A percentile compares a stretch with the other conserved stretches of the same genome.
phyloP scores from a whole-genome alignment of 2,888 invertebrate species.

The Idaea biselata region DNA sequence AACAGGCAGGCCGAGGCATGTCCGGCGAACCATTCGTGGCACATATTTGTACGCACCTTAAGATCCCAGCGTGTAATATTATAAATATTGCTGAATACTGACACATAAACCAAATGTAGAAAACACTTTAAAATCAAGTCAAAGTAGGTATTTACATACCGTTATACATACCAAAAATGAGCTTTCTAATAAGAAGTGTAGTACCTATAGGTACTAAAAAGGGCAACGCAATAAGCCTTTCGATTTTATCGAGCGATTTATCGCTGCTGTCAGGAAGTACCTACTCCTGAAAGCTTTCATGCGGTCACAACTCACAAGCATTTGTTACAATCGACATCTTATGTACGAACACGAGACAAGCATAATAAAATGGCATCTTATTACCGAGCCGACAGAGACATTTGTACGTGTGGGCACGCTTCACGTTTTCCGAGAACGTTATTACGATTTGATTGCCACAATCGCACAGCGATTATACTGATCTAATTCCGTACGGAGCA shows the following conservation, averaged over 20 bases:
- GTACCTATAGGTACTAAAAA: background rate
- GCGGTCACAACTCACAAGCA: background rate
- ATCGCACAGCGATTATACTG: background rate
- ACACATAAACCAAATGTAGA: too few species aligned
- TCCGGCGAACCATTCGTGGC: too few species aligned
- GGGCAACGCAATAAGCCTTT: background rate
- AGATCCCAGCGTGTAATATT: too few species aligned
- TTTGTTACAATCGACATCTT: constrained; percentile 1
- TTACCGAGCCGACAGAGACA: background rate
- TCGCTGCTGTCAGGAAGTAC: background rate
- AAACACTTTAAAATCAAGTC: too few species aligned
- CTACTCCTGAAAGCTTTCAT: background rate
- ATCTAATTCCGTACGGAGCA: background rate
- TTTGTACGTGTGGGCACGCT: background rate
- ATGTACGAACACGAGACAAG: background rate
- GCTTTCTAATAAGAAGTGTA: too few species aligned
- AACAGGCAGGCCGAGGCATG: too few species aligned
- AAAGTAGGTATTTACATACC: too few species aligned
- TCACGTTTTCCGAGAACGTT: background rate
- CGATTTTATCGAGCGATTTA: constrained; percentile 1
- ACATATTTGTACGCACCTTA: too few species aligned
- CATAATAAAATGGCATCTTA: constrained; percentile 1
- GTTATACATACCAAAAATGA: too few species aligned
- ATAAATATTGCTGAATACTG: too few species aligned
- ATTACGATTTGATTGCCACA: background rate